Evolutionary conservation across 2,888 invertebrate species (phyloP), one percentile per base, ranked within the genome.

Genomic region (Chironomus riparius): DNA sequence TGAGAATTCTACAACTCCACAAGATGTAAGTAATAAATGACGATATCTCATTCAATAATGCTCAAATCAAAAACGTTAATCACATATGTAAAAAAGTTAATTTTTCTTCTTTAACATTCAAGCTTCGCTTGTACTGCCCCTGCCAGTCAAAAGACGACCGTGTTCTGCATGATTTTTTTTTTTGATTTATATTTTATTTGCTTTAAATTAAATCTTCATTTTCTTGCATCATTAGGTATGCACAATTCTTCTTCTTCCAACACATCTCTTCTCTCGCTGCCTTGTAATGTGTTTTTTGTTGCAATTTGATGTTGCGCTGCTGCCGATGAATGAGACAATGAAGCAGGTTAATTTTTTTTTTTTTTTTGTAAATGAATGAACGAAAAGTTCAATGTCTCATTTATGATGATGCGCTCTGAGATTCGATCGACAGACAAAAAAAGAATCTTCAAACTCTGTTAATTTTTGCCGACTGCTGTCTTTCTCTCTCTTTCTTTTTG

Each of bases 131-230:
- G 56, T 18, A 56, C 56, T 56, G 56, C 56, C 56, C 56, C 56
- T 56, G 56, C 18, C 56, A 56, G 56, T 56, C 56, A 56, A 18
- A 38, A 38, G 38, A 38, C 38, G 38, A 38, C 38, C 38, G 38
- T 56, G 56, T 56, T 56, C 56, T 15, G 56, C 56, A 65, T 18
- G 24, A 38, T 68, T 47, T 47, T 68, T 68, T 62, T 15, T 68
- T 68, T 74, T 74, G 74, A 74, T 74, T 74, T 74, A 74, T 74
- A 24, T 74, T 74, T 74, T 74, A 70, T 74, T 74, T 74, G 74
- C 74, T 74, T 74, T 68, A 74, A 74, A 74, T 74, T 74, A 74
- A 74, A 68, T 73, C 74, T 68, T 74, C 74, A 68, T 47, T 56
- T 71, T 71, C 28, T 18, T 56, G 61, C 71, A 71, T 71, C 71